Evolutionary conservation across 2,113 vertebrate species (phyloP).

Genomic region (Camelus bactrianus): DNA sequence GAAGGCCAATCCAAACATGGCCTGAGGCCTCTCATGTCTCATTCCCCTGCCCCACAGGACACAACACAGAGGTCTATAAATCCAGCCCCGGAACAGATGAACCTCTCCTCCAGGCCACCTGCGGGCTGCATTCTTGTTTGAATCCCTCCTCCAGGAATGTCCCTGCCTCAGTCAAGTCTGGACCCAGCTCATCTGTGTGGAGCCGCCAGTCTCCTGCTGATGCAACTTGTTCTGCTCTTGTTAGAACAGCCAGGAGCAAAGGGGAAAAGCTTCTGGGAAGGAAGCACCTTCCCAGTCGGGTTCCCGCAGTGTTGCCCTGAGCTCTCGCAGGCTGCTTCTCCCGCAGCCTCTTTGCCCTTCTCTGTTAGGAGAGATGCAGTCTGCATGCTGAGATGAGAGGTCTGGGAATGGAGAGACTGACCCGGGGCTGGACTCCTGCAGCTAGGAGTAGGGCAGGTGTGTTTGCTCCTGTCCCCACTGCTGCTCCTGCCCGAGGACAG

Average conservation of each 20-base stretch:
- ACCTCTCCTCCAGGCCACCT: neutral
- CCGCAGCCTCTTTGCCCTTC: neutral
- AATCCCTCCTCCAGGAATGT: slow-evolving; percentile 65
- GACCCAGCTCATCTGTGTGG: slow-evolving; percentile 2
- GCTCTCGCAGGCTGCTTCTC: neutral
- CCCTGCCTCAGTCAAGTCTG: slow-evolving; percentile 62
- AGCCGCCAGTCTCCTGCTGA: slow-evolving; percentile 26
- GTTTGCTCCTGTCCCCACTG: neutral
- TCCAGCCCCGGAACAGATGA: neutral
- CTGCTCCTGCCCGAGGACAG: neutral
- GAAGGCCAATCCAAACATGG: neutral
- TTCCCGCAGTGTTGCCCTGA: rapidly evolving
- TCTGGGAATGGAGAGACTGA: neutral
- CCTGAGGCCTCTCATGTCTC: neutral
- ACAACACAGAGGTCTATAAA: neutral
- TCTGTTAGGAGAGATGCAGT: neutral
- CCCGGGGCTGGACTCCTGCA: neutral
- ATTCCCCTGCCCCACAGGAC: neutral
- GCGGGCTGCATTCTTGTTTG: neutral
- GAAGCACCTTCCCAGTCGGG: neutral
- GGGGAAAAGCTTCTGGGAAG: neutral
- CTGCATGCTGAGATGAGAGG: neutral
- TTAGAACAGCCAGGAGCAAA: neutral
- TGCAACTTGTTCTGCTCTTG: neutral
- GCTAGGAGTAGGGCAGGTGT: neutral